phyloP scores from a whole-genome alignment of 2,797 vertebrate species.

The Leptoclinus maculatus region DNA sequence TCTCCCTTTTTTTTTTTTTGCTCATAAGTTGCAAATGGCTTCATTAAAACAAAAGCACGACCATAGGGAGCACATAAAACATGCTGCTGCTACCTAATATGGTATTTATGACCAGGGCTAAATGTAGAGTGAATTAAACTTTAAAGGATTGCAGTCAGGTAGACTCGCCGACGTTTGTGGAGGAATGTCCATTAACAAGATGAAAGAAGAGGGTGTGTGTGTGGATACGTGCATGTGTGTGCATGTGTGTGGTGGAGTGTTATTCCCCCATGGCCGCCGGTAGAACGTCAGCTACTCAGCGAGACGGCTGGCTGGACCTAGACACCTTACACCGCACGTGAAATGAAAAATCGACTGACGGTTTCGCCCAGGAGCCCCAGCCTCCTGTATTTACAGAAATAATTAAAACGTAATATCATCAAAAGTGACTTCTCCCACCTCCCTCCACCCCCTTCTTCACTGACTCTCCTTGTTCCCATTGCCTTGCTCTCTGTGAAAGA shows the following conservation, averaged over 20 bases:
- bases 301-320: slow-evolving; percentile 81
- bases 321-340: slow-evolving; percentile 72
- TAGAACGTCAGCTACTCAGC: slow-evolving; percentile 76
- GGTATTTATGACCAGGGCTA: slow-evolving; percentile 97
- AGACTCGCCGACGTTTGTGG: slow-evolving; percentile 89
- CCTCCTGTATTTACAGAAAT: slow-evolving; percentile 76
- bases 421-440: slow-evolving; percentile 49
- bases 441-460: background rate
- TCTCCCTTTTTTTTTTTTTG: slow-evolving; percentile 67
- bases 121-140: slow-evolving; percentile 99
- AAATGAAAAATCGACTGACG: slow-evolving; percentile 78
- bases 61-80: slow-evolving; percentile 94
- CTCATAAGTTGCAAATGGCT: slow-evolving; percentile 98
- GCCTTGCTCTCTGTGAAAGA: slow-evolving; percentile 15
- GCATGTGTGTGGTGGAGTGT: slow-evolving; percentile 49
- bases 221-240: background rate
- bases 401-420: slow-evolving; percentile 69
- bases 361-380: slow-evolving; percentile 56
- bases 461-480: slow-evolving; percentile 7
- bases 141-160: slow-evolving; percentile 99
- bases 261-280: slow-evolving; percentile 82
- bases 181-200: slow-evolving; percentile 96
- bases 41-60: slow-evolving; percentile 99
- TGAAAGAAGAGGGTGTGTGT: slow-evolving; percentile 84
- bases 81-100: slow-evolving; percentile 95